phyloP scores from a whole-genome alignment of 1,140 invertebrate species.

The Drosophila parvula region DNA sequence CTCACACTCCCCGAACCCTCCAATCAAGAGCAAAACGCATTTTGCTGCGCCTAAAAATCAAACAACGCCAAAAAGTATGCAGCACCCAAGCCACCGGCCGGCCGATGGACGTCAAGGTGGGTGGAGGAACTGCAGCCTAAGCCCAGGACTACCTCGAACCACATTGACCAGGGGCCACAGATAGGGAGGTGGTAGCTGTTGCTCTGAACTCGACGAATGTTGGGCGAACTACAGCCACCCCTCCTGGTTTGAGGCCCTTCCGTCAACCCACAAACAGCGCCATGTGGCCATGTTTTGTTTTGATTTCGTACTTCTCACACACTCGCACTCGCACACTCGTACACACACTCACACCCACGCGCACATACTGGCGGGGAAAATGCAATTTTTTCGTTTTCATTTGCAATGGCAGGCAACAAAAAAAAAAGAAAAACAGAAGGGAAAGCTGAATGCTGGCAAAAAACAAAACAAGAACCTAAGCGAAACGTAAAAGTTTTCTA shows the following conservation, averaged over 20 bases:
- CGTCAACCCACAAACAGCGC: conserved; percentile 32
- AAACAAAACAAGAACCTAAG: conserved; percentile 37
- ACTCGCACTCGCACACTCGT: conserved; percentile 17
- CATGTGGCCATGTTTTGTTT: conserved; percentile 73
- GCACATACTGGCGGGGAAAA: conserved; percentile 36
- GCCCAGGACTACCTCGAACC: conserved; percentile 17
- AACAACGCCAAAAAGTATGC: conserved; percentile 79
- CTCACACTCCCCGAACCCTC: conserved; percentile 18
- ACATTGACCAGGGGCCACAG: conserved; percentile 37
- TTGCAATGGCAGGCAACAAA: conserved; percentile 38
- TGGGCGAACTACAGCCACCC: conserved; percentile 9
- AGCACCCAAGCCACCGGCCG: conserved; percentile 37
- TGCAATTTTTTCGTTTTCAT: conserved; percentile 82
- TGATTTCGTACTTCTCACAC: conserved; percentile 65
- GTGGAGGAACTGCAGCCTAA: conserved; percentile 55
- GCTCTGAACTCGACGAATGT: conserved; percentile 52
- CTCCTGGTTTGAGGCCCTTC: neutral
- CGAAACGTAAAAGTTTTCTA: conserved; percentile 63
- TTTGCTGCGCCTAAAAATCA: conserved; percentile 80
- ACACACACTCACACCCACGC: conserved; percentile 2
- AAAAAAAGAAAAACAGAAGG: conserved; percentile 4
- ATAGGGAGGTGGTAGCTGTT: conserved; percentile 51
- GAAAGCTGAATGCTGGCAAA: conserved; percentile 25
- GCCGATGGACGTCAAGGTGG: conserved; percentile 1
- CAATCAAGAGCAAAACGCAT: conserved; percentile 74